Evolutionary conservation across 2,797 vertebrate species (phyloP), one percentile per base, ranked within the genome.

Genomic region (Amphiprion clarkii): DNA sequence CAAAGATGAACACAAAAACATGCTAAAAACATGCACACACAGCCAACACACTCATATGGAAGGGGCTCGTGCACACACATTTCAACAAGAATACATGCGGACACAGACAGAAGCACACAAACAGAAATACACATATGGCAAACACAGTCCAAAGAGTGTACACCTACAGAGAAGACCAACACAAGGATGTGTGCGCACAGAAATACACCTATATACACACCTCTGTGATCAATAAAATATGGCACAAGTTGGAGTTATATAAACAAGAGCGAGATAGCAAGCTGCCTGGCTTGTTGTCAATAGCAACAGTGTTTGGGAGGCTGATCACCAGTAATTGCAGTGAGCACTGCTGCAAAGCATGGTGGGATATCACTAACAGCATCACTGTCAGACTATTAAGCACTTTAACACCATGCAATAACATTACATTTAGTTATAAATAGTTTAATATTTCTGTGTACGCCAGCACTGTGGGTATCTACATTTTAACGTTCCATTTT

Each of bases 271-370:
- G 55, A 42, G 31, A 33, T 36, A 75, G 71, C 10, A 29, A 57
- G 44, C 77, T 69, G 61, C 78, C 72, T 59, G 52, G 36, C 39
- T 82, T 68, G 90, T 92, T 85, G 90, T 76, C 91, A 77, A 79
- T 88, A 61, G 90, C 89, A 93, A 93, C 93, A 64, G 83, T 74
- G 76, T 88, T 90, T 88, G 70, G 72, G 77, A 84, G 75, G 74
- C 58, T 76, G 82, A 81, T 74, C 74, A 62, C 76, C 74, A 54
- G 44, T 49, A 59, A 68, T 62, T 49, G 61, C 59, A 76, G 76
- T 55, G 52, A 57, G 59, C 48, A 31, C 31, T 51, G 48, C 65
- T 48, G 72, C 79, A 86, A 74, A 74, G 79, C 56, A 86, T 77
- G 71, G 31, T 73, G 81, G 85, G 78, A 78, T 53, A 76, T 48